These are phyloP conservation scores for Furcula furcula DNA, from an alignment of 2,888 invertebrate genomes.

Conservation along the genomic window DNA sequence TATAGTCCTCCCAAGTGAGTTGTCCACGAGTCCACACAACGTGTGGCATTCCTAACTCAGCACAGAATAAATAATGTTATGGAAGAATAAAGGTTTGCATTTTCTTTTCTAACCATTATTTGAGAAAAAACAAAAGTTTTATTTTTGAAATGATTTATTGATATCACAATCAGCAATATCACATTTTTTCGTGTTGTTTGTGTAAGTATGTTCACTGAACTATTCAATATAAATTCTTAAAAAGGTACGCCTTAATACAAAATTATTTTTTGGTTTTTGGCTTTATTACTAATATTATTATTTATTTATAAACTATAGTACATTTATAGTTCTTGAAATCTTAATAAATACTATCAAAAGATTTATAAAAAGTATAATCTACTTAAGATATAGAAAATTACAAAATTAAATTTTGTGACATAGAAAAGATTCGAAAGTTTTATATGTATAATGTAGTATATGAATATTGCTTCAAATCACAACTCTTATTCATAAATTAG, in stretches of 20 bases:
- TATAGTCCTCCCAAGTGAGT: too few species aligned
- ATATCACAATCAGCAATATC: slow-evolving; percentile 22
- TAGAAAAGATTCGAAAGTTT: slow-evolving; percentile 13
- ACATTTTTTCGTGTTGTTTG: too few species aligned
- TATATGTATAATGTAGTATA: too few species aligned
- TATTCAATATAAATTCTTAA: too few species aligned
- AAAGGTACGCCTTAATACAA: too few species aligned
- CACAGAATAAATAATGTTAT: slow-evolving; percentile 82
- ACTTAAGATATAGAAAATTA: slow-evolving; percentile 8
- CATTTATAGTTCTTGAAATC: slow-evolving; percentile 17
- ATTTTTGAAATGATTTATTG: slow-evolving; percentile 11
- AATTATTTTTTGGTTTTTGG: slow-evolving; percentile 20
- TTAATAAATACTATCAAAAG: slow-evolving; percentile 30
- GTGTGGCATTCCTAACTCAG: slow-evolving; percentile 88
- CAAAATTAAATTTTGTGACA: slow-evolving; percentile 24
- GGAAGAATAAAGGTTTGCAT: slow-evolving; percentile 48
- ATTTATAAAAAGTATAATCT: slow-evolving; percentile 29
- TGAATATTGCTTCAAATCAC: too few species aligned
- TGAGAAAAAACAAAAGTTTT: slow-evolving; percentile 3
- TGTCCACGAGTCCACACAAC: too few species aligned
- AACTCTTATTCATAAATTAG: too few species aligned
- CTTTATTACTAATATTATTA: slow-evolving; percentile 7
- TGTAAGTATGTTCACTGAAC: too few species aligned
- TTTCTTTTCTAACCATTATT: neutral
- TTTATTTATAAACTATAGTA: slow-evolving; percentile 20